Base-by-base conservation (phyloP, 2,113 vertebrate genomes). In the Ammospiza caudacuta region DNA sequence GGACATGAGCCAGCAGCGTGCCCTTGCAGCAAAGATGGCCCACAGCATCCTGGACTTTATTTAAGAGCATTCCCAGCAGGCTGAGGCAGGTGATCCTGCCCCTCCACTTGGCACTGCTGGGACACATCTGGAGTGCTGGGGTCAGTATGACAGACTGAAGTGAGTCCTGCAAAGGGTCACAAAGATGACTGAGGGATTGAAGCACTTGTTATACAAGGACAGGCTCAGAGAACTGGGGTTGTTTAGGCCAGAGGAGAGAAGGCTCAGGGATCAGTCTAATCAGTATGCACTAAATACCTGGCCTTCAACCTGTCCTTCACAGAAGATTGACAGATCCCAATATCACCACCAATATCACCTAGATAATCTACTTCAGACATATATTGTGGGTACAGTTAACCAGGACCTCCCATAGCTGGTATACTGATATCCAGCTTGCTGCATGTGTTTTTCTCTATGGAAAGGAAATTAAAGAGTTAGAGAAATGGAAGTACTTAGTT, bases 1-100 rank as follows among this genome's bases (percentile, higher is more conserved):
- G 39, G 90, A 47, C 49, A 5, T 0, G 3, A 79, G 58, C n/a
- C 52, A 70, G 61, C 22, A 76, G 59, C 0, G 0, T 39, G 44
- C 14, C 29, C 51, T 52, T 29, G 44, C 62, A 88, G 35, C n/a
- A 69, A 52, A 31, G 23, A 33, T 2, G 5, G 31, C 41, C 77
- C 52, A 9, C 43, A 67, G 31, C n/a, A 86, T 12, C 28, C 39
- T 33, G 33, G 51, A 31, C 46, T 83, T n/a, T 8, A 21, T 19
- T 5, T 9, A 51, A 90, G 18, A 76, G 22, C 5, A 17, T 0
- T 77, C 61, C 39, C 47, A 67, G 51, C 44, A 63, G 24, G 21
- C 0, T 31, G 8, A 62, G 51, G 31, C 8, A 87, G 27, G 39
- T 16, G 57, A 75, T 39, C 39, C 57, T 72, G 41, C 47, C 14